Evolutionary conservation across 2,797 vertebrate species (phyloP), one percentile per base, ranked within the genome.

Genomic region (Acomys russatus): DNA sequence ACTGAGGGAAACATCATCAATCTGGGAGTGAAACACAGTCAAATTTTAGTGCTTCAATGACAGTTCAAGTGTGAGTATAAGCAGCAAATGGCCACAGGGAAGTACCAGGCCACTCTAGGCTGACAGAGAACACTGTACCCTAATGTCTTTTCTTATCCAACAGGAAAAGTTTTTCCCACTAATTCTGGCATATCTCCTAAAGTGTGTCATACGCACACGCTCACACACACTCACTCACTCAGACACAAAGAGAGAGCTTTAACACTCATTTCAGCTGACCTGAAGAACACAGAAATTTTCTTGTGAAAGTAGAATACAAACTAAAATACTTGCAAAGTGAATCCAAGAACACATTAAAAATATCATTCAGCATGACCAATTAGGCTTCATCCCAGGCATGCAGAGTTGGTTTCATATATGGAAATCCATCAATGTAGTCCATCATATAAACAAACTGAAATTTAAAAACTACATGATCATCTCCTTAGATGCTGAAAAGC

Each of bases 121-220:
- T 76, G 6, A 35, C 20, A 83, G 33, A 64, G 7, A n/a, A 87
- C 4, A 59, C 3, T 54, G 7, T 22, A 1, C 4, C 59, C 14
- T 87, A 30, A 92, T n/a, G 23, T 1, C 14, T 35, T 71, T 20
- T 61, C 1, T 20, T 33, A 84, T 23, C 20, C 35, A 76, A 61
- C n/a, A 61, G 14, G 33, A 38, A 83, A 91, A 56, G 4, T 92
- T 7, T 89, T 96, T 59, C 0, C 82, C 88, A 78, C 71, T 44
- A 44, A 84, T 14, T 7, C 1, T 49, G 0, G 93, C 6, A 25
- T 2, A 68, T 0, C 30, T 71, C 44, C 68, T 85, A 71, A 38
- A 78, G 0, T 51, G 25, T 66, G 17, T 10, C 12, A 20, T 0
- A 10, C 25, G 10, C 49, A 23, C 10, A n/a, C 1, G 30, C 3